phyloP scores from a whole-genome alignment of 2,888 invertebrate genomes.

The Xiphydria camelus region DNA sequence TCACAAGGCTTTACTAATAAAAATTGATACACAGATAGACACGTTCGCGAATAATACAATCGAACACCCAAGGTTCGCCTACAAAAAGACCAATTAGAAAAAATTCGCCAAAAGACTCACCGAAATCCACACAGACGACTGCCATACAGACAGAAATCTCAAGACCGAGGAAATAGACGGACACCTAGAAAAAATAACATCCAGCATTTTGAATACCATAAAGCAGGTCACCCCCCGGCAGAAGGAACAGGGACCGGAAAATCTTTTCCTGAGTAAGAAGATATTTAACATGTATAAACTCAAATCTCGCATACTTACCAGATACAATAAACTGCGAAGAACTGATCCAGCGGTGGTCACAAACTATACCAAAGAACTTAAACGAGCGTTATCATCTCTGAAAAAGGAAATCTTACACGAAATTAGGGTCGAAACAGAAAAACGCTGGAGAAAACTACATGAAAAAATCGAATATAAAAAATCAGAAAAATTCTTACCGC shows the following conservation, averaged over 20 bases:
- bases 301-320: constrained; percentile 4
- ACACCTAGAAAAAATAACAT: background rate
- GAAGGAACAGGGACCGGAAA: too few relatives aligned
- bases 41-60: background rate
- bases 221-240: background rate
- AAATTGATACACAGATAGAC: background rate
- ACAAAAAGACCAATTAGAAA: background rate
- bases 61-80: background rate
- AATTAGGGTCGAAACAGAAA: too few relatives aligned
- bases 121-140: too few relatives aligned
- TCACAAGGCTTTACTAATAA: constrained; percentile 3
- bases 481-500: constrained; percentile 6
- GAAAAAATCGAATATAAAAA: constrained; percentile 4
- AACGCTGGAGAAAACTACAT: background rate
- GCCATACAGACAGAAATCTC: background rate
- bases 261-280: background rate
- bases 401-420: too few relatives aligned
- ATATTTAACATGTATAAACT: background rate
- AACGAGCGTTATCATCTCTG: too few relatives aligned
- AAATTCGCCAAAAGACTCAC: background rate
- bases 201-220: background rate
- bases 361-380: too few relatives aligned
- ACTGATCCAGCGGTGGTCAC: too few relatives aligned
- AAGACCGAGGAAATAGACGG: constrained; percentile 1
- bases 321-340: background rate